A percentile compares a stretch with the other conserved stretches of the same genome.
These are phyloP conservation scores for Danaus melanippus DNA, from an alignment of 1,140 invertebrate genomes.

Conservation along the genomic window DNA sequence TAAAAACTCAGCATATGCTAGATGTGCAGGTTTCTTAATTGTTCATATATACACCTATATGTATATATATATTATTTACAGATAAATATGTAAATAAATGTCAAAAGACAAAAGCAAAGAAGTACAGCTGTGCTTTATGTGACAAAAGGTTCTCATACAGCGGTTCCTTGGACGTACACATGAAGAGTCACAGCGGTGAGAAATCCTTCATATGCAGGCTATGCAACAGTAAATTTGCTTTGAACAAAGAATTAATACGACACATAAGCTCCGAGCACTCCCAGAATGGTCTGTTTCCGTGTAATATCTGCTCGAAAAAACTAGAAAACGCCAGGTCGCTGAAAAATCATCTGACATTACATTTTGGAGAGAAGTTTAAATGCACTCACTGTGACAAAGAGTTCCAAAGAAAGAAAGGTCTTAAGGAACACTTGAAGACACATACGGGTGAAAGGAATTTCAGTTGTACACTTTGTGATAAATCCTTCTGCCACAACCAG, in stretches of 20 bases:
- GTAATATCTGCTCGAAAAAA: conserved; percentile 35
- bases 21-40: no score
- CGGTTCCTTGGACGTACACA: conserved; percentile 54
- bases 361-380: conserved; percentile 47
- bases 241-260: conserved; percentile 47
- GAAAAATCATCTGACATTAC: conserved; percentile 43
- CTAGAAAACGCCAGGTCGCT: conserved; percentile 40
- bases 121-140: conserved; percentile 43
- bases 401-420: conserved; percentile 47
- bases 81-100: no score
- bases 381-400: conserved; percentile 46
- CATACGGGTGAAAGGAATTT: conserved; percentile 72
- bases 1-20: no score
- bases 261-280: conserved; percentile 38
- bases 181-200: conserved; percentile 43
- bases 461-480: conserved; percentile 80
- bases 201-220: conserved; percentile 64
- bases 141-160: conserved; percentile 51
- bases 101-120: conserved; percentile 24
- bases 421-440: conserved; percentile 57
- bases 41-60: no score
- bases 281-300: conserved; percentile 30
- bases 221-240: conserved; percentile 34
- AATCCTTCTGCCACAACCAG: conserved; percentile 83
- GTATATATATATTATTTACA: no score